phyloP scores from a whole-genome alignment of 1,140 invertebrate species.

The Ganaspis sp. region DNA sequence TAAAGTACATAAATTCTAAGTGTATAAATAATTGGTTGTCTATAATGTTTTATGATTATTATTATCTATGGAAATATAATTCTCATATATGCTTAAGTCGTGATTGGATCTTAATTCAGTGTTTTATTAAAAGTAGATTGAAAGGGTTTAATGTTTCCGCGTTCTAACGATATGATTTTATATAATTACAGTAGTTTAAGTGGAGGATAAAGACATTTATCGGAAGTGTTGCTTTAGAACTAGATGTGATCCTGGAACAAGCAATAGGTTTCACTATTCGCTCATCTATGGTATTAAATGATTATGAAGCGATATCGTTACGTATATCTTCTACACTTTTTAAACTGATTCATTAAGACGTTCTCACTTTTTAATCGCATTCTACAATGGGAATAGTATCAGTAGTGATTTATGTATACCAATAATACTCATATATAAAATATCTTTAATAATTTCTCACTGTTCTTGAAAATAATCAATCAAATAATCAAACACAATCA shows the following conservation, averaged over 20 bases:
- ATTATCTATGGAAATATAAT: too few species aligned
- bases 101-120: too few species aligned
- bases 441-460: too few species aligned
- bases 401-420: background rate
- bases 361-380: background rate
- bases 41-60: too few species aligned
- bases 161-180: background rate
- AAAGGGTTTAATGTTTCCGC: too few species aligned
- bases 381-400: background rate
- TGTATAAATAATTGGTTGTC: too few species aligned
- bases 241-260: background rate
- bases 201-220: background rate
- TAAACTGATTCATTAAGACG: background rate
- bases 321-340: background rate
- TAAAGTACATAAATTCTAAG: too few species aligned
- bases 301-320: constrained; percentile 1
- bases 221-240: background rate
- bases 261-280: background rate
- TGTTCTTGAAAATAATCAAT: too few species aligned
- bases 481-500: too few species aligned
- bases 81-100: too few species aligned
- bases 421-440: too few species aligned
- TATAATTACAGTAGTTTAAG: background rate
- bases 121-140: too few species aligned
- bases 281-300: background rate